phyloP scores from a whole-genome alignment of 1,140 invertebrate species.

The Cydia strobilella region DNA sequence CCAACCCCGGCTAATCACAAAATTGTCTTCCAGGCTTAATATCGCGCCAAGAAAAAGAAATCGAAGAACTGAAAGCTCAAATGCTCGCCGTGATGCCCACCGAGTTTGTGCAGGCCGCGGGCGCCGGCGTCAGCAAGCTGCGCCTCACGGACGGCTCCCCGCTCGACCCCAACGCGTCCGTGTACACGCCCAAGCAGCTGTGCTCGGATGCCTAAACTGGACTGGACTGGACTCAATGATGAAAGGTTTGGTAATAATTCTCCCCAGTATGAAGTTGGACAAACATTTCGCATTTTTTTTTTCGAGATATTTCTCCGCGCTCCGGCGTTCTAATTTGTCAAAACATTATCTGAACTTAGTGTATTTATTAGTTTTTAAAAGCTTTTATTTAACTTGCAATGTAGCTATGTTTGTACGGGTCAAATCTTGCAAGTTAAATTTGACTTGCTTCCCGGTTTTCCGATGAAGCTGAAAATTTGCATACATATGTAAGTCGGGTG shows the following conservation, averaged over 20 bases:
- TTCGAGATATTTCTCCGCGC: too few relatives aligned
- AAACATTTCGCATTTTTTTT: neutral
- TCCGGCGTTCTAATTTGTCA: too few relatives aligned
- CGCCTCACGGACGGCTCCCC: conserved; percentile 76
- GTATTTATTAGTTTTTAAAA: too few relatives aligned
- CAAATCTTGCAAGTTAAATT: too few relatives aligned
- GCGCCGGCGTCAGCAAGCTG: conserved; percentile 82
- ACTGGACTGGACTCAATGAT: neutral
- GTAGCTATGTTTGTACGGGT: too few relatives aligned
- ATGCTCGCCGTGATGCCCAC: conserved; percentile 95
- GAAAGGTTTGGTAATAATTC: neutral
- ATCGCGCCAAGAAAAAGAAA: conserved; percentile 92
- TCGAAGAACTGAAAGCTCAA: conserved; percentile 95
- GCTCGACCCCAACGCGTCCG: conserved; percentile 94
- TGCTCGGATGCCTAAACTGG: conserved; percentile 61
- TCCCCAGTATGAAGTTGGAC: neutral
- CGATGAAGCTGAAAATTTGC: too few relatives aligned
- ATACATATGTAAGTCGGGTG: too few relatives aligned
- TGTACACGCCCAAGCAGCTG: conserved; percentile 91
- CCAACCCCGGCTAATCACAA: neutral
- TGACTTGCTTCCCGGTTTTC: too few relatives aligned
- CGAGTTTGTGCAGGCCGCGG: conserved; percentile 70
- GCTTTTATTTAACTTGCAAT: too few relatives aligned
- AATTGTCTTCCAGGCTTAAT: conserved; percentile 83
- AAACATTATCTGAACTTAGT: too few relatives aligned